phyloP scores from a whole-genome alignment of 2,113 vertebrate genomes.

The Lophius piscatorius region DNA sequence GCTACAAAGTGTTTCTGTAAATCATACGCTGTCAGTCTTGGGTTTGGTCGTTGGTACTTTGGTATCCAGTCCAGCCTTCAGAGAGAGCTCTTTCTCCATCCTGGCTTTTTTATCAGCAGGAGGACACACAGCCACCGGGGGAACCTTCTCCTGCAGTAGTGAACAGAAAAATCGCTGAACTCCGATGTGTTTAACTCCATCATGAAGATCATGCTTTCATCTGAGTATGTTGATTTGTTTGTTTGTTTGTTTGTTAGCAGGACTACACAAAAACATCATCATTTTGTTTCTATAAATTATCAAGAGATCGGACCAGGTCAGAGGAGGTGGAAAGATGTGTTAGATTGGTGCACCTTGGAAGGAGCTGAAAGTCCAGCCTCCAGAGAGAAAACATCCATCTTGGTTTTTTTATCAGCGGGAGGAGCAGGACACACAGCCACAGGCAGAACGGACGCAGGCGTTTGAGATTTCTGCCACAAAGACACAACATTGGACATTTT shows the following conservation, averaged over 20 bases:
- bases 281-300: no score
- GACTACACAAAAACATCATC: no score
- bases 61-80: background rate
- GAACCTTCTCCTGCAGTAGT: background rate
- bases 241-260: no score
- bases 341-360: no score
- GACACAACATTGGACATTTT: background rate
- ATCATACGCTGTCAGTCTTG: constrained; percentile 33
- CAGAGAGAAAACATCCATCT: constrained; percentile 29
- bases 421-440: constrained; percentile 14
- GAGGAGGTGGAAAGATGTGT: no score
- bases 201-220: no score
- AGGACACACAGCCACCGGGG: constrained; percentile 20
- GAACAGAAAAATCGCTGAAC: no score
- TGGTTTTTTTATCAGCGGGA: constrained; percentile 62
- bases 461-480: constrained; percentile 28
- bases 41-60: constrained; percentile 34
- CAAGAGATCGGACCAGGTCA: no score
- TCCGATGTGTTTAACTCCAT: no score
- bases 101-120: constrained; percentile 64
- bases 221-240: no score
- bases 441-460: background rate
- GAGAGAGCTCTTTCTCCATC: constrained; percentile 20
- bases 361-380: background rate
- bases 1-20: background rate